Evolutionary conservation across 2,797 vertebrate genomes (phyloP), one percentile per base, ranked within the genome.

Genomic region (Dryobates pubescens): DNA sequence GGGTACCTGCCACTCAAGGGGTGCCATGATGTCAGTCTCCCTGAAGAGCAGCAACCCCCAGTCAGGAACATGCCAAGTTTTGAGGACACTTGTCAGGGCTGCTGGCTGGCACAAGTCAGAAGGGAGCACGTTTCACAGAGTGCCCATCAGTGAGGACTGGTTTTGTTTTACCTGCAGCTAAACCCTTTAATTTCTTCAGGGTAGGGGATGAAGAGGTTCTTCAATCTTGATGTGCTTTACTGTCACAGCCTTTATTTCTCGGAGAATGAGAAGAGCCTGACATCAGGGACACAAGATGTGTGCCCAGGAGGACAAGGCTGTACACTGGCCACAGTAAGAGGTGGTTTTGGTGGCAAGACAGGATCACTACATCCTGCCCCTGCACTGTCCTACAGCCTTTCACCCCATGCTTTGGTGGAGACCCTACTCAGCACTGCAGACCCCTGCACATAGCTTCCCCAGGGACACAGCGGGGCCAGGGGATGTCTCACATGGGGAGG

Each of bases 341-440:
- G 12, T 36, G 2, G 16, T 19, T 54, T 23, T 27, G 1, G 0
- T 0, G 2, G 26, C 1, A 3, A 24, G 32, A 20, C 3, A 14
- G 23, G 13, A 43, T 22, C 27, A 0, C 0, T n/a, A 32, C 45
- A 24, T 18, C 70, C 65, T 34, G 32, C 26, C 63, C 45, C 51
- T 41, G 57, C 24, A 3, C 15, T 3, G 9, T 17, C 71, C 75
- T 24, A 7, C 13, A 67, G 70, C 67, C 47, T 36, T 62, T 14
- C 6, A 24, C 34, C 10, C 41, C 3, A 0, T 0, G 1, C 36
- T 22, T 20, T 4, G 5, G 54, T 2, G 23, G 63, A 4, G 18
- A 18, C n/a, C 34, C 6, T 17, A 1, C 7, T 18, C 53, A 10
- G 47, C 9, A 0, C 1, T 15, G 16, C 7, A 47, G 24, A 2